Conservation (phyloP, 2,113 vertebrate species). For the Coturnix japonica region DNA sequence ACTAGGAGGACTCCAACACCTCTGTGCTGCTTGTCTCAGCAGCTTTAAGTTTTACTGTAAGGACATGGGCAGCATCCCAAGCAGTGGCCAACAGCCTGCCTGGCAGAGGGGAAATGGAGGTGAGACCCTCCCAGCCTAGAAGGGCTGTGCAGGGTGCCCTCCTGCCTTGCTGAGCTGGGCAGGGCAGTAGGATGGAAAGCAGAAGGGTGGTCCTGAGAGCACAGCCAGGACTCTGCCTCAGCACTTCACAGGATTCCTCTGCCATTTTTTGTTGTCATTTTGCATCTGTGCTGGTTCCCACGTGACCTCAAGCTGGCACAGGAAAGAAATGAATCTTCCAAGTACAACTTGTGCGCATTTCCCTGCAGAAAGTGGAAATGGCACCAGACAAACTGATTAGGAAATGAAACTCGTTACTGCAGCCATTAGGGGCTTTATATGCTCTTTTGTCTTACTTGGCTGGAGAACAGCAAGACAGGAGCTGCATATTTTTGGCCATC, state of each 20-base stretch:
- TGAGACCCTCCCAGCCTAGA: not conserved
- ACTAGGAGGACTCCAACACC: not conserved
- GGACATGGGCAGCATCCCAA: not conserved
- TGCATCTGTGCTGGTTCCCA: constrained; percentile 12
- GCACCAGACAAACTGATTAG: constrained; percentile 42
- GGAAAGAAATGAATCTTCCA: constrained; percentile 27
- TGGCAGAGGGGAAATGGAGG: not conserved
- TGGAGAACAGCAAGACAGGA: constrained; percentile 28
- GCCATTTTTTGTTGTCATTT: not conserved
- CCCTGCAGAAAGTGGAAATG: constrained; percentile 40
- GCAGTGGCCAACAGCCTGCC: not conserved
- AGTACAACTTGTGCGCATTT: constrained; percentile 40
- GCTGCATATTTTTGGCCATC: constrained; percentile 1
- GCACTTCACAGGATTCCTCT: not conserved
- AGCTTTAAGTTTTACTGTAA: not conserved
- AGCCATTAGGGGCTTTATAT: constrained; percentile 35
- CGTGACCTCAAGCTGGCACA: constrained; percentile 53
- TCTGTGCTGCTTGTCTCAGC: not conserved
- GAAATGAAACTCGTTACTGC: constrained; percentile 24
- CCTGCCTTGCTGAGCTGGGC: not conserved
- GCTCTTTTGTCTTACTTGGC: constrained; percentile 60
- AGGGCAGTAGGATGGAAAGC: not conserved
- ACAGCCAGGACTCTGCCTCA: not conserved
- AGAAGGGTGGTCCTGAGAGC: not conserved
- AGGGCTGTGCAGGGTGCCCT: not conserved